Conservation (phyloP, 2,888 invertebrate genomes). For the Andrena fulva region DNA sequence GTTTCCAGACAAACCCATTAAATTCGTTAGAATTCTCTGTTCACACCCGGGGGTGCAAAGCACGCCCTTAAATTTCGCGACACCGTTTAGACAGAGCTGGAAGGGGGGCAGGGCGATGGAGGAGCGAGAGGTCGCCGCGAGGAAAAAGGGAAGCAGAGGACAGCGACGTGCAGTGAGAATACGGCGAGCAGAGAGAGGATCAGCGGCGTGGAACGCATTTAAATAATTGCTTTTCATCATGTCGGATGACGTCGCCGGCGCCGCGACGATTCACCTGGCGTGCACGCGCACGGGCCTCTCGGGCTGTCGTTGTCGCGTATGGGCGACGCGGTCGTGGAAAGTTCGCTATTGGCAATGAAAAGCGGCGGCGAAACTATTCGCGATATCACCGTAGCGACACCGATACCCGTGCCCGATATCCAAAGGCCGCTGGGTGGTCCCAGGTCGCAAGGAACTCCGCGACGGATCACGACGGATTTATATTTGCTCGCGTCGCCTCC, state of each 20-base stretch:
- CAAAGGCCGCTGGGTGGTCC: neutral
- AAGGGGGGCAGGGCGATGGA: neutral
- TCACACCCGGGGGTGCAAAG: neutral
- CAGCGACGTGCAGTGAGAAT: slow-evolving; percentile 22
- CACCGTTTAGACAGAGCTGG: neutral
- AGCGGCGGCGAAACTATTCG: slow-evolving; percentile 52
- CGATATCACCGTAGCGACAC: slow-evolving; percentile 43
- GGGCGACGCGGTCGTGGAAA: slow-evolving; percentile 22
- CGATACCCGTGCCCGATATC: neutral
- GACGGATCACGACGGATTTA: slow-evolving; percentile 43
- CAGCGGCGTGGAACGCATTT: slow-evolving; percentile 64
- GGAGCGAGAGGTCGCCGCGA: neutral
- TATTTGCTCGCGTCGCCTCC: slow-evolving; percentile 29
- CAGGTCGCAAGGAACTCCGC: neutral
- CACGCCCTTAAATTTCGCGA: neutral
- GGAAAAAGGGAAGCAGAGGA: slow-evolving; percentile 18
- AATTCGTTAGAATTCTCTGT: neutral
- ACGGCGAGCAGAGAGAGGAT: slow-evolving; percentile 45
- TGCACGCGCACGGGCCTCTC: neutral
- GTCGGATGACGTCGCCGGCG: slow-evolving; percentile 15
- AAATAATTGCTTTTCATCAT: slow-evolving; percentile 74
- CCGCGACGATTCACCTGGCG: neutral
- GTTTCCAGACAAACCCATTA: neutral
- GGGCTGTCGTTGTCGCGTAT: neutral
- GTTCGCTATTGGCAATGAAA: slow-evolving; percentile 69